Conservation (phyloP, 1,140 invertebrate genomes). For the Penaeus japonicus region DNA sequence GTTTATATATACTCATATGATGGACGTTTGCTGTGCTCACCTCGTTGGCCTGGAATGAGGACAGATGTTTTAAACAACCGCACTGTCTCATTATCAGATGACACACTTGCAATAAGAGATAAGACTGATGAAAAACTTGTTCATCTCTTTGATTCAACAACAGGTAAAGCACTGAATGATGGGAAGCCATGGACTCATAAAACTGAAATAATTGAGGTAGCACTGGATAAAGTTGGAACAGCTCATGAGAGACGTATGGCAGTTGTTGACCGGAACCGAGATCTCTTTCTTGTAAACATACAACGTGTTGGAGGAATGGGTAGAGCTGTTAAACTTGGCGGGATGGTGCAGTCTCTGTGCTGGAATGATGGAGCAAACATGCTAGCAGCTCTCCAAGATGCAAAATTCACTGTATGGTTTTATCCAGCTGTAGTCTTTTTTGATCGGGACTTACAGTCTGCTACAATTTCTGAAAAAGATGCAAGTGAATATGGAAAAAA, state of each 20-base stretch:
- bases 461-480: constrained; percentile 74
- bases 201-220: constrained; percentile 75
- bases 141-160: constrained; percentile 83
- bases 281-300: constrained; percentile 37
- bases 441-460: constrained; percentile 76
- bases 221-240: constrained; percentile 75
- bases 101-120: constrained; percentile 81
- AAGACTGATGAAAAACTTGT: constrained; percentile 66
- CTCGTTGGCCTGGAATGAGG: constrained; percentile 80
- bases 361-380: constrained; percentile 88
- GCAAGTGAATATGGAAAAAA: constrained; percentile 81
- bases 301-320: constrained; percentile 41
- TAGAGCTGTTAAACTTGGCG: constrained; percentile 64
- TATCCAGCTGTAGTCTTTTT: constrained; percentile 79
- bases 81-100: constrained; percentile 79
- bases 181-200: constrained; percentile 72
- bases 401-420: constrained; percentile 84
- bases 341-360: constrained; percentile 79
- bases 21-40: constrained; percentile 79
- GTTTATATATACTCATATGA: constrained; percentile 88
- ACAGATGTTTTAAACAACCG: constrained; percentile 72
- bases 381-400: constrained; percentile 82
- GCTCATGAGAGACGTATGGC: constrained; percentile 30
- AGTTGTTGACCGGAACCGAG: constrained; percentile 40
- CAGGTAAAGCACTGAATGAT: constrained; percentile 75